Evolutionary conservation across 2,888 invertebrate species (phyloP).

Genomic region (Subacronicta megacephala): DNA sequence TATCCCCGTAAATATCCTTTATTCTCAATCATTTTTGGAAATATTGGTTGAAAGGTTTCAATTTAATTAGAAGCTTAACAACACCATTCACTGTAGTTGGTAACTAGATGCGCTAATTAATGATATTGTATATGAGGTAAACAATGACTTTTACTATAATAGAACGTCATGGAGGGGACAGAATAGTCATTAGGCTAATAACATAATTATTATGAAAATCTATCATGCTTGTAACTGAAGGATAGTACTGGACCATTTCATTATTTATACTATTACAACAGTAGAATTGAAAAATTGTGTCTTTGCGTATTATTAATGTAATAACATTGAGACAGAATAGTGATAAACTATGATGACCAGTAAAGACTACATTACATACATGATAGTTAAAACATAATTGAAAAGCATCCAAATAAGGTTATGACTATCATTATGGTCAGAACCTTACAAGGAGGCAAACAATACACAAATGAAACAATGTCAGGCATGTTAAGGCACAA

Average conservation of each 20-base stretch:
- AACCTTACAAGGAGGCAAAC: slow-evolving; percentile 71
- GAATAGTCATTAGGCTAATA: slow-evolving; percentile 67
- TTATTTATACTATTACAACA: slow-evolving; percentile 8
- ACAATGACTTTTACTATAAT: slow-evolving; percentile 23
- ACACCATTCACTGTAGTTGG: slow-evolving; percentile 41
- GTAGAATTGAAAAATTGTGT: slow-evolving; percentile 1
- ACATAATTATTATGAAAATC: slow-evolving; percentile 11
- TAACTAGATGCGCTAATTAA: slow-evolving; percentile 30
- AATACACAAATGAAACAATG: slow-evolving; percentile 62
- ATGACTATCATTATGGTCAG: slow-evolving; percentile 44
- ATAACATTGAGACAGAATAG: slow-evolving; percentile 17
- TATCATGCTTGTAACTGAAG: slow-evolving; percentile 40
- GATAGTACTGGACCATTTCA: not conserved
- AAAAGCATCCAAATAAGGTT: slow-evolving; percentile 67
- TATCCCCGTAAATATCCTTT: slow-evolving; percentile 65
- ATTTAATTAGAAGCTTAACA: slow-evolving; percentile 53
- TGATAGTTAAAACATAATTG: slow-evolving; percentile 30
- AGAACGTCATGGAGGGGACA: slow-evolving; percentile 60
- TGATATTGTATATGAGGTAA: slow-evolving; percentile 31
- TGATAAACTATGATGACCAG: not conserved
- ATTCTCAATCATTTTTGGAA: slow-evolving; percentile 38
- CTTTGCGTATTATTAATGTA: slow-evolving; percentile 24
- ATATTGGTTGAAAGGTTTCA: slow-evolving; percentile 49
- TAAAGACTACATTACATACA: slow-evolving; percentile 27
- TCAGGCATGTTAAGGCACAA: slow-evolving; percentile 80